These are phyloP conservation scores for Brachionus asplanchnoidis DNA, from an alignment of 1,140 invertebrate species.

Conservation along the genomic window DNA sequence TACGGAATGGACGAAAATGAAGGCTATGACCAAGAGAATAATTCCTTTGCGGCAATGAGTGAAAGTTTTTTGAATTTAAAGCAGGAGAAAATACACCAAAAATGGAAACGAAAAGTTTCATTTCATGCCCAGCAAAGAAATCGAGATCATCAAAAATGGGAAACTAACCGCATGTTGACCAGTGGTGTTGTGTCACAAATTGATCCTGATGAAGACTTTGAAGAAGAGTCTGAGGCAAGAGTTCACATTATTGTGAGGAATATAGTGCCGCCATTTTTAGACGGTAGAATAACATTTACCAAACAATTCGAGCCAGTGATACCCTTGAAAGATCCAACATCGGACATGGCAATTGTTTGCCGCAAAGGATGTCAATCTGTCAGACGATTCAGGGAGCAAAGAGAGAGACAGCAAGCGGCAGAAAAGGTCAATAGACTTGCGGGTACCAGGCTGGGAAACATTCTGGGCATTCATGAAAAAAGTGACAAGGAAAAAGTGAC, in stretches of 20 bases:
- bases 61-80: slow-evolving; percentile 84
- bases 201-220: slow-evolving; percentile 71
- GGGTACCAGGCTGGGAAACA: slow-evolving; percentile 90
- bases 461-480: slow-evolving; percentile 83
- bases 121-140: slow-evolving; percentile 87
- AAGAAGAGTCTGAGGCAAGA: slow-evolving; percentile 80
- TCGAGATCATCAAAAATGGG: slow-evolving; percentile 97
- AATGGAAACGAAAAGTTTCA: slow-evolving; percentile 81
- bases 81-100: slow-evolving; percentile 82
- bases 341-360: slow-evolving; percentile 92
- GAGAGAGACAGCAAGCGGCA: slow-evolving; percentile 87
- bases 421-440: slow-evolving; percentile 98
- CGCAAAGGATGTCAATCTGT: slow-evolving; percentile 88
- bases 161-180: slow-evolving; percentile 92
- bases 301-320: slow-evolving; percentile 96
- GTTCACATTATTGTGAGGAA: slow-evolving; percentile 89
- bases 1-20: slow-evolving; percentile 74
- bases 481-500: slow-evolving; percentile 47
- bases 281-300: slow-evolving; percentile 96
- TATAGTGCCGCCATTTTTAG: slow-evolving; percentile 95
- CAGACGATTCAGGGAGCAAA: slow-evolving; percentile 83
- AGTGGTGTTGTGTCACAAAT: slow-evolving; percentile 86
- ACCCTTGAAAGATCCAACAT: slow-evolving; percentile 87
- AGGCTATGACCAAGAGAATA: slow-evolving; percentile 84
- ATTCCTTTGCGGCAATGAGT: slow-evolving; percentile 82